Base-by-base conservation (phyloP, 1,140 invertebrate genomes). In the Pogonus chalceus region DNA sequence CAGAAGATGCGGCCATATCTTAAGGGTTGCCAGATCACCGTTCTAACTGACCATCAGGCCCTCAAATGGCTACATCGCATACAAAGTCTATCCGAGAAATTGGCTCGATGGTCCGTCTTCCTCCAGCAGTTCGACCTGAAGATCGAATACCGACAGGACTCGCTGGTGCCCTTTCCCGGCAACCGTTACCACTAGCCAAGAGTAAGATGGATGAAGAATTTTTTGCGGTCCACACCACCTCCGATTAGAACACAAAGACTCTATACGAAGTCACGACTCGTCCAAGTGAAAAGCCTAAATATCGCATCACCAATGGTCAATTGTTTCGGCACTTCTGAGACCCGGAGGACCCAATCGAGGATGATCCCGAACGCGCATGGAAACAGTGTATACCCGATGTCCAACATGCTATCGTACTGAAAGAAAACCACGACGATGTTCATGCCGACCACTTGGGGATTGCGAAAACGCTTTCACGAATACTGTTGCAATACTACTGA, bases 1-100 rank as follows among this genome's bases (percentile, higher is more conserved):
- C 54, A 65, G 26, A 58, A 65, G 20, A 63, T 67, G 35, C 24
- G 60, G 22, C 52, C 54, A 35, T 75, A 69, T 55, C 22, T 76
- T n/a, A n/a, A n/a, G n/a, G n/a, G 65, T 4, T 62, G 59, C 14
- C 49, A 63, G 7, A 73, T 76, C 39, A 64, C 35, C 1, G 61
- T 73, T 1, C 23, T 65, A 3, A 74, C 70, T 1, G 72, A 76
- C 46, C 72, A 75, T 31, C 57, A 63, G 9, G 53, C 65, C 1
- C 52, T 75, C 2, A 60, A 26, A 23, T 59, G 54, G 58, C 46
- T 64, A 10, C 12, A 56, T 1, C 58, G 49, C 9, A 20, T 64
- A n/a, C 46, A 55, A 20, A 39, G 53, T 56, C 52, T 58, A 49
- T 20, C 52, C 35, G 58, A 56, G 23, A 21, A 59, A 54, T 35